Evolutionary conservation across 2,888 invertebrate species (phyloP), one percentile per base, ranked within the genome.

Genomic region (Julus scanicus): DNA sequence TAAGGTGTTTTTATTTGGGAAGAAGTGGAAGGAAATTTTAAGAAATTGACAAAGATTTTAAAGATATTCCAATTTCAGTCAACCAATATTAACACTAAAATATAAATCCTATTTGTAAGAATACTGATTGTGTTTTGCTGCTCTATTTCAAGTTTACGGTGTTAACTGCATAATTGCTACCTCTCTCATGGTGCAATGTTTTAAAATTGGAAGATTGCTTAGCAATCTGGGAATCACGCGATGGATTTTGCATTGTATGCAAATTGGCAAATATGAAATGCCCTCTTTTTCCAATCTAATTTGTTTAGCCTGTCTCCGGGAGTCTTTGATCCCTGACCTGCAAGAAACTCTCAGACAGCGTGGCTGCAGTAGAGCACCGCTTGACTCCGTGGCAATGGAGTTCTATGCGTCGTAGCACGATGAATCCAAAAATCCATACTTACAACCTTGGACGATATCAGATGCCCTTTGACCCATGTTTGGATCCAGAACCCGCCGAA

Each of bases 231-330:
- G 6, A n/a, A 20, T 63, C 63, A 20, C 63, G n/a, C n/a, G 20
- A 63, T 63, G 63, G 20, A 63, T 63, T 63, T 20, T 63, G 5
- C 63, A 63, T 63, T 63, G 63, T 63, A 63, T 63, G 63, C 63
- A 63, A 63, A 63, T 63, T n/a, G 6, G 63, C 63, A n/a, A 13
- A 9, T n/a, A 63, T 63, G 63, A 63, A 13, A 63, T 63, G 63
- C 20, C 20, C 63, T 20, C n/a, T 63, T 20, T 63, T 63, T 57
- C 5, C 63, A 63, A 63, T 20, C 63, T 63, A 63, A 63, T 20
- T n/a, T n/a, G 15, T 2, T 63, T 15, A 20, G 20, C 63, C 63
- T 63, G 63, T 63, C 15, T 63, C 20, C 63, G 15, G n/a, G 63
- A 20, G 5, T n/a, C 57, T 57, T 57, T 48, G 48, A 48, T 11